phyloP scores from a whole-genome alignment of 1,140 invertebrate species.

The Mizuhopecten yessoensis region DNA sequence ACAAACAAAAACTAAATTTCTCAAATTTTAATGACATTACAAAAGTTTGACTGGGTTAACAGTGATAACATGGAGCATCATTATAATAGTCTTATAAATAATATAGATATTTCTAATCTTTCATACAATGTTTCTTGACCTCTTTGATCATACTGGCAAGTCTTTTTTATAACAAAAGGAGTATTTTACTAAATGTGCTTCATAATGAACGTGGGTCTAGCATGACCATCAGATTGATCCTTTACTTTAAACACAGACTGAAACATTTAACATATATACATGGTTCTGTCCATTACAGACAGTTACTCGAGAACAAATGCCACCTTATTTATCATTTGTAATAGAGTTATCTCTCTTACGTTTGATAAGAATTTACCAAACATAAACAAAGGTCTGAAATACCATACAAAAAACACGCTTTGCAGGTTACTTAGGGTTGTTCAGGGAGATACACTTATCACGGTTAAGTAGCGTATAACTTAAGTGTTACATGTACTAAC shows the following conservation, averaged over 20 bases:
- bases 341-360: not conserved
- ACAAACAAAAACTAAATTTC: too few species aligned
- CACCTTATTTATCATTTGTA: not conserved
- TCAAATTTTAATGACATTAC: too few species aligned
- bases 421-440: too few species aligned
- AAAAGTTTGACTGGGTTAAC: too few species aligned
- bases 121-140: not conserved
- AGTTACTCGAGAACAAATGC: not conserved
- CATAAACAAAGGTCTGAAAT: too few species aligned
- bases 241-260: too few species aligned
- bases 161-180: not conserved
- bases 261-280: not conserved
- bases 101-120: not conserved
- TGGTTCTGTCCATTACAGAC: not conserved
- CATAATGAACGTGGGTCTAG: not conserved
- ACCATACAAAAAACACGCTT: too few species aligned
- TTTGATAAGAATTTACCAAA: too few species aligned
- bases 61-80: too few species aligned
- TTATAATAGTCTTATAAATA: not conserved
- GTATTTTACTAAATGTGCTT: not conserved
- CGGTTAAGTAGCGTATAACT: too few species aligned
- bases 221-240: not conserved
- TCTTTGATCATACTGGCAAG: conserved; percentile 25
- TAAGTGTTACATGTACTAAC: too few species aligned
- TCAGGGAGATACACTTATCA: too few species aligned